Evolutionary conservation across 1,140 invertebrate species (phyloP), one percentile per base, ranked within the genome.

Genomic region (Vanessa atalanta): DNA sequence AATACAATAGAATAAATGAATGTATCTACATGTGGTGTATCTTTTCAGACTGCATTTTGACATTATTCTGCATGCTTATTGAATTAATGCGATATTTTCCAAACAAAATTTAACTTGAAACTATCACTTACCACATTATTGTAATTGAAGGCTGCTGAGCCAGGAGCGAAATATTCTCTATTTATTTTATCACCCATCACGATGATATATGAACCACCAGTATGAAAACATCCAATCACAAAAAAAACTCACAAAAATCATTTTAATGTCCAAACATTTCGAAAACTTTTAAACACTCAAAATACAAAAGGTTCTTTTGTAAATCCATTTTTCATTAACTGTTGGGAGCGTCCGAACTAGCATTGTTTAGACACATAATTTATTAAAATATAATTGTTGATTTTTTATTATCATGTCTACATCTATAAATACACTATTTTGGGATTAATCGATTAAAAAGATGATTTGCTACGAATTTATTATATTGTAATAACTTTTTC

Each of bases 111-210:
- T 43, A 9, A 43, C 37, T 51, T n/a, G n/a, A 51, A 57, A 57
- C 16, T 73, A 69, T 67, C 64, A 86, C 88, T 89, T 78, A 92
- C 88, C 90, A 90, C 87, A 90, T 92, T 90, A 75, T 90, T 90
- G 68, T 87, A 92, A 75, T 92, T 92, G 86, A 90, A 92, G 86
- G 86, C 81, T 84, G 85, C 78, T 70, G 88, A 82, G 51, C 81
- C 87, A 77, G 87, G 79, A 69, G 84, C 82, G 70, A 86, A 90
- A 71, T 89, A 90, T 82, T 92, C 88, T 77, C 84, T 77, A 72
- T 92, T 90, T 67, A 90, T 79, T 79, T 92, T 92, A 68, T 92
- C 90, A 67, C 88, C 85, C 90, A 92, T 92, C 72, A 51, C 82
- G 73, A 70, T 9, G 72, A 70, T 51, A 71, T 53, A 57, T 16